A percentile compares a stretch with the other conserved stretches of the same genome.
Evolutionary conservation across 2,888 invertebrate species (phyloP).

Genomic region (Sicus ferrugineus): DNA sequence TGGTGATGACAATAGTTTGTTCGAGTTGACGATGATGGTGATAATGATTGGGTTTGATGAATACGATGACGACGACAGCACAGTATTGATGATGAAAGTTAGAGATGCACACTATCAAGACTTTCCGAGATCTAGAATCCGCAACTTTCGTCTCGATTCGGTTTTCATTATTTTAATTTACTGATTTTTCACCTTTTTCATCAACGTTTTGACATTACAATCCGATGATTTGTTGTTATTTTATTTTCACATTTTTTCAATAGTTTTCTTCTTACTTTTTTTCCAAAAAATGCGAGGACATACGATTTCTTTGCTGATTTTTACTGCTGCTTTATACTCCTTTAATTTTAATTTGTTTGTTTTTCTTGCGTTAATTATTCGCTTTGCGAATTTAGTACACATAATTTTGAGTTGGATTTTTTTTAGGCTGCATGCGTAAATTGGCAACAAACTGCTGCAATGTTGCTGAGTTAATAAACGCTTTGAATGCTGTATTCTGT

Average conservation of each 20-base stretch:
- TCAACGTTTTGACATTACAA: no score
- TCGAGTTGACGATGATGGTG: background rate
- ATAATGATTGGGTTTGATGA: conserved; percentile 1
- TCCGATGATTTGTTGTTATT: no score
- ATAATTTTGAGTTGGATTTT: conserved; percentile 9
- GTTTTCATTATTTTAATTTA: no score
- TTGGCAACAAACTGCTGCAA: no score
- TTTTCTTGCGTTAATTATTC: conserved; percentile 9
- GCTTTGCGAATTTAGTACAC: conserved; percentile 10
- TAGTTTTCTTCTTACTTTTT: background rate
- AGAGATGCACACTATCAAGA: no score
- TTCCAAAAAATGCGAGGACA: background rate
- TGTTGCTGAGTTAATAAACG: no score
- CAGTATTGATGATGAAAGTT: no score
- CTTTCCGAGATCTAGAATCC: no score
- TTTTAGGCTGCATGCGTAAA: background rate
- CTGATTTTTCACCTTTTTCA: no score
- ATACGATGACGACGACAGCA: no score
- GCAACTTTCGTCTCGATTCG: no score
- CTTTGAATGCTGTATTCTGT: background rate
- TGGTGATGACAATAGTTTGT: background rate
- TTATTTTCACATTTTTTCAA: background rate
- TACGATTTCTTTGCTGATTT: background rate
- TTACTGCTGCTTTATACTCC: background rate
- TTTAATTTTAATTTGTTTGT: background rate